Evolutionary conservation across 2,888 invertebrate genomes (phyloP).

Genomic region (Anticlea derivata): DNA sequence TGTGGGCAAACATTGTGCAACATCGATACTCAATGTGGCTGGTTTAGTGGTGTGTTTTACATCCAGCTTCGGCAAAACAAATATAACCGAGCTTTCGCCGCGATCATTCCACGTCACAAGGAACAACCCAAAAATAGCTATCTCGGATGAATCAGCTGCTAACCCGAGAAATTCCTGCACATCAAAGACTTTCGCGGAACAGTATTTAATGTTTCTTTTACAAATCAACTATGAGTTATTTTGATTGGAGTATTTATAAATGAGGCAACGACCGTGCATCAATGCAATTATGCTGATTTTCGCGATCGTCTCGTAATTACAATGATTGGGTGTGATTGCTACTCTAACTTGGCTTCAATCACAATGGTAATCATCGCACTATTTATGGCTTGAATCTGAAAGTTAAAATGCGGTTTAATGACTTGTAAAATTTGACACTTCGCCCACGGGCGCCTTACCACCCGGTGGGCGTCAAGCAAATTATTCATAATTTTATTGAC

Average conservation of each 20-base stretch:
- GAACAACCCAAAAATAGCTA: slow-evolving; percentile 65
- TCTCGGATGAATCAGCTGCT: slow-evolving; percentile 69
- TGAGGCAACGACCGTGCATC: slow-evolving; percentile 24
- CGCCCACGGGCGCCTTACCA: slow-evolving; percentile 62
- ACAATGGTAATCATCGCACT: slow-evolving; percentile 42
- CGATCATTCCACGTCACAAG: slow-evolving; percentile 48
- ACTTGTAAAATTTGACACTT: slow-evolving; percentile 78
- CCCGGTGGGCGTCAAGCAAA: slow-evolving; percentile 56
- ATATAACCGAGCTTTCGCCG: slow-evolving; percentile 62
- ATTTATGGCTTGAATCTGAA: slow-evolving; percentile 55
- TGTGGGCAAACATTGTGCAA: slow-evolving; percentile 82
- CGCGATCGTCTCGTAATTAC: slow-evolving; percentile 25
- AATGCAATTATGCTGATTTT: slow-evolving; percentile 30
- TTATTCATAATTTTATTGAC: slow-evolving; percentile 72
- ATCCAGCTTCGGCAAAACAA: slow-evolving; percentile 58
- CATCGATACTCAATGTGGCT: slow-evolving; percentile 46
- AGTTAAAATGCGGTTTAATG: slow-evolving; percentile 67
- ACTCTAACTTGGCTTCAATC: slow-evolving; percentile 34
- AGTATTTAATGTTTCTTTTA: slow-evolving; percentile 48
- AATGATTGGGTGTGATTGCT: slow-evolving; percentile 35
- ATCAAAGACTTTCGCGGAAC: slow-evolving; percentile 73
- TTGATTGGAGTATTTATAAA: slow-evolving; percentile 39
- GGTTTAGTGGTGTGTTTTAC: slow-evolving; percentile 64
- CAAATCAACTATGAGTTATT: slow-evolving; percentile 36
- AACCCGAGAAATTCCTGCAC: slow-evolving; percentile 70